Evolutionary conservation across 2,797 vertebrate genomes (phyloP).

Genomic region (Crypturellus tataupa): DNA sequence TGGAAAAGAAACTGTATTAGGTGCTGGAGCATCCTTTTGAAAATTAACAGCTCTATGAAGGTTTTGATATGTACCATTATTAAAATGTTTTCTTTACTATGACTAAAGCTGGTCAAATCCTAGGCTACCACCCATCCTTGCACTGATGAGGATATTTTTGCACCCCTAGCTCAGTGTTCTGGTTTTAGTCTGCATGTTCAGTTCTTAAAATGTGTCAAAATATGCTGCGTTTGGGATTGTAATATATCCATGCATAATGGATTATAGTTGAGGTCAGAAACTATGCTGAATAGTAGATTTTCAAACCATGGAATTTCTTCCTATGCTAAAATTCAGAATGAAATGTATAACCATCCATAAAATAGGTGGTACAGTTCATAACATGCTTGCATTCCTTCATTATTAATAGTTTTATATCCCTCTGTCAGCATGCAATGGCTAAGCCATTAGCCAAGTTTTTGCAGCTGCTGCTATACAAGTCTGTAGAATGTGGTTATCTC

Average conservation of each 20-base stretch:
- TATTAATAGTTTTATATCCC: conserved; percentile 34
- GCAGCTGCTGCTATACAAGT: conserved; percentile 35
- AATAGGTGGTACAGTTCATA: conserved; percentile 23
- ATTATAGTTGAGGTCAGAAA: conserved; percentile 43
- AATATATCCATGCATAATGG: conserved; percentile 13
- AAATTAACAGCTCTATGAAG: background rate
- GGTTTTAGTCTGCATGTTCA: conserved; percentile 14
- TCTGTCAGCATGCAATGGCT: conserved; percentile 34
- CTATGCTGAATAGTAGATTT: conserved; percentile 43
- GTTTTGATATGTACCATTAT: background rate
- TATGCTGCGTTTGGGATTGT: background rate
- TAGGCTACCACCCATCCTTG: background rate
- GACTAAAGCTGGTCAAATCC: background rate
- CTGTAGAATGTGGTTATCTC: background rate
- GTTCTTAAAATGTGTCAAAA: conserved; percentile 41
- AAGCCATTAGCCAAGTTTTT: conserved; percentile 31
- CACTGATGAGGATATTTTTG: background rate
- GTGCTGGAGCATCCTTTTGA: background rate
- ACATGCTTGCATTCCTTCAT: conserved; percentile 54
- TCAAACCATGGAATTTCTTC: conserved; percentile 41
- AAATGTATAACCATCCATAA: conserved; percentile 18
- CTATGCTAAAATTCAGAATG: conserved; percentile 20
- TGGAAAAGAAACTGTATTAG: background rate
- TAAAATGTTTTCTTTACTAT: background rate
- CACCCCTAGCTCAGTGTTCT: background rate